phyloP scores from a whole-genome alignment of 2,797 vertebrate species.

The Falco novaeseelandiae region DNA sequence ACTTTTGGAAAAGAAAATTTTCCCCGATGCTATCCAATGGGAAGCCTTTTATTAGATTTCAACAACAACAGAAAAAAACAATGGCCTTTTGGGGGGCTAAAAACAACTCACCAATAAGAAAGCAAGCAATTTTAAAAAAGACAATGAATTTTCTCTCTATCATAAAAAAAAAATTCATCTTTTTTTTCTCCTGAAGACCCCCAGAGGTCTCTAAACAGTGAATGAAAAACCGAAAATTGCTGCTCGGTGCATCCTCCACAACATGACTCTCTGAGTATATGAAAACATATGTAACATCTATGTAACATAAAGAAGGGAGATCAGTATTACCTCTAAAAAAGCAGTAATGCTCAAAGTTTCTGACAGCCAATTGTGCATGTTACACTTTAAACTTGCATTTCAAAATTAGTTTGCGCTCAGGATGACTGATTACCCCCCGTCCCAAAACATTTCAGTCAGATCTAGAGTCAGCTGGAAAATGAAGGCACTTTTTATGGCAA shows the following conservation, averaged over 20 bases:
- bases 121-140: not conserved
- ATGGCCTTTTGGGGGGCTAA: not conserved
- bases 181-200: not conserved
- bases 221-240: not conserved
- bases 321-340: not conserved
- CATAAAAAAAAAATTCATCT: fast-evolving
- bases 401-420: not conserved
- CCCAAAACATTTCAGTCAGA: not conserved
- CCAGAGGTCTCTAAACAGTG: not conserved
- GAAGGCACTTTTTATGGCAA: not conserved
- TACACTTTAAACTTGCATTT: not conserved
- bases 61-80: not conserved
- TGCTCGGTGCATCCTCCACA: not conserved
- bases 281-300: not conserved
- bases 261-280: not conserved
- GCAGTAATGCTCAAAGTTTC: not conserved
- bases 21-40: not conserved
- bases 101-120: not conserved
- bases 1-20: not conserved
- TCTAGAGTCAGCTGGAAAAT: not conserved
- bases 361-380: fast-evolving
- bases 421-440: not conserved
- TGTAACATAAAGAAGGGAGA: not conserved
- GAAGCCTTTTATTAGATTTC: not conserved
- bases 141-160: not conserved